Evolutionary conservation across 2,888 invertebrate species (phyloP).

Genomic region (Pseudococcus viburni): DNA sequence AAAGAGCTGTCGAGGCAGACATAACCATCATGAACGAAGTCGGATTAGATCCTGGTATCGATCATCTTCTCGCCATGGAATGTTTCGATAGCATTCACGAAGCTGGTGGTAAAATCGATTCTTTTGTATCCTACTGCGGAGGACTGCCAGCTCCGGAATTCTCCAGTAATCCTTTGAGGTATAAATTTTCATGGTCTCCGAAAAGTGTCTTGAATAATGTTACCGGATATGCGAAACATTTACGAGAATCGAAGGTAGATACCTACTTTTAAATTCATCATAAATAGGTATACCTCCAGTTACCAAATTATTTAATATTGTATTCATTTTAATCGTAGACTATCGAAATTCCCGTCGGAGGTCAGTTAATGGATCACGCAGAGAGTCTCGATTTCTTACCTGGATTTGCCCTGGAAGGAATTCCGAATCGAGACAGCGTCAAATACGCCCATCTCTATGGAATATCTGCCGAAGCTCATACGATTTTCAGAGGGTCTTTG

Average conservation of each 20-base stretch:
- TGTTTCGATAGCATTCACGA: constrained; percentile 94
- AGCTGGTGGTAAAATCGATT: constrained; percentile 91
- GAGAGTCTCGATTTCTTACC: constrained; percentile 91
- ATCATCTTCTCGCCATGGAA: constrained; percentile 96
- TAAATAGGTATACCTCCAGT: background rate
- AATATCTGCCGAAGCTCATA: constrained; percentile 85
- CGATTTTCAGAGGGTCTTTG: constrained; percentile 93
- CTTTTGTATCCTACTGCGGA: constrained; percentile 97
- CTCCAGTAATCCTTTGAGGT: constrained; percentile 90
- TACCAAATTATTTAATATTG: background rate
- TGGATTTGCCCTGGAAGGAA: constrained; percentile 96
- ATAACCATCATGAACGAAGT: constrained; percentile 96
- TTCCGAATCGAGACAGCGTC: constrained; percentile 96
- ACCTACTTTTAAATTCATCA: background rate
- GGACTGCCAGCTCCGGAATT: constrained; percentile 97
- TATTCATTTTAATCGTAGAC: constrained; percentile 73
- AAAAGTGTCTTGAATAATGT: constrained; percentile 93
- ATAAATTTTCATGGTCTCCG: constrained; percentile 98
- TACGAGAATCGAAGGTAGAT: constrained; percentile 83
- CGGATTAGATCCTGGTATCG: constrained; percentile 98
- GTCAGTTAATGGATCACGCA: constrained; percentile 88
- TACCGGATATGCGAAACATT: constrained; percentile 89
- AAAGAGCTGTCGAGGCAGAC: constrained; percentile 87
- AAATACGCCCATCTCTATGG: constrained; percentile 90
- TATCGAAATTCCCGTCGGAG: constrained; percentile 90